These are phyloP conservation scores for Sebastes schlegelii DNA, from an alignment of 2,113 vertebrate species.

Conservation along the genomic window DNA sequence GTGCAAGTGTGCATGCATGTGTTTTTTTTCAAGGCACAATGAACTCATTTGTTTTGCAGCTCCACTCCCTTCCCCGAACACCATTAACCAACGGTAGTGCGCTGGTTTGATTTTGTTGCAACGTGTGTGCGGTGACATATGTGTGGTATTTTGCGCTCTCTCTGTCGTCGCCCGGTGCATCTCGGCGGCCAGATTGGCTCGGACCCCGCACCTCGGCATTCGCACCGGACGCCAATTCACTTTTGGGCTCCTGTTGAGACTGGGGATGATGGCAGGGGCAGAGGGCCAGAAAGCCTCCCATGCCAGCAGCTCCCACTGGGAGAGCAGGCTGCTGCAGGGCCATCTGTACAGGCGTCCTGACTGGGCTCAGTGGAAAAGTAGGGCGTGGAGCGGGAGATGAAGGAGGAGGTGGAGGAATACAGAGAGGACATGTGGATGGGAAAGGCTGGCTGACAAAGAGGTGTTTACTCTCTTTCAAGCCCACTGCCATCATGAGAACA, in stretches of 20 bases:
- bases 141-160: conserved; percentile 59
- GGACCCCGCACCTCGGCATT: conserved; percentile 49
- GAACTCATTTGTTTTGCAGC: conserved; percentile 71
- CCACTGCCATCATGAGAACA: conserved; percentile 14
- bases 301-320: conserved; percentile 71
- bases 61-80: conserved; percentile 28
- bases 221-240: conserved; percentile 58
- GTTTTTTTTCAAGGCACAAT: conserved; percentile 69
- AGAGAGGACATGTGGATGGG: conserved; percentile 23
- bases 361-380: conserved; percentile 46
- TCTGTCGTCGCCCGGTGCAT: conserved; percentile 32
- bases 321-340: conserved; percentile 69
- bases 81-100: conserved; percentile 39
- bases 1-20: conserved; percentile 74
- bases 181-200: conserved; percentile 64
- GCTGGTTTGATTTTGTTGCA: conserved; percentile 35
- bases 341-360: conserved; percentile 74
- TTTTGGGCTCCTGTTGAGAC: conserved; percentile 69
- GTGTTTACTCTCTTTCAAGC: conserved; percentile 52
- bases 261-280: conserved; percentile 59
- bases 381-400: conserved; percentile 38
- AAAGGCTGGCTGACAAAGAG: conserved; percentile 50
- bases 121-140: conserved; percentile 53
- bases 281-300: conserved; percentile 58
- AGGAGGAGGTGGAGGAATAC: conserved; percentile 21